Evolutionary conservation across 2,113 vertebrate species (phyloP), one percentile per base, ranked within the genome.

Genomic region (Sigmodon hispidus): DNA sequence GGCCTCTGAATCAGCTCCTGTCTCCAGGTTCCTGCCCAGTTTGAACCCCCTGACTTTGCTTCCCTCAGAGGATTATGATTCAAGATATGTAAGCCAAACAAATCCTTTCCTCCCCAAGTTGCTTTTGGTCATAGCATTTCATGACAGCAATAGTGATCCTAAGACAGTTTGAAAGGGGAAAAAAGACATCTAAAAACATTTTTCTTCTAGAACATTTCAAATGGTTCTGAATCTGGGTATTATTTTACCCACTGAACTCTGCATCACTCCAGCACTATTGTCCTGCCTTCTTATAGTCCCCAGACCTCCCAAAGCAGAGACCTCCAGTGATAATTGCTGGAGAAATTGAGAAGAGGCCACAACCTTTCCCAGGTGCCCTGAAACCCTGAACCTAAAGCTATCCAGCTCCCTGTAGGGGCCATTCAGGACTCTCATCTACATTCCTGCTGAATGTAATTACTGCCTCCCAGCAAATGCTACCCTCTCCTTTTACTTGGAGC

Each of bases 201-300:
- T 59, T 79, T 77, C 65, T 79, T 87, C 52, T 85, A 55, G 84
- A 90, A 22, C 95, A 96, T 96, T 94, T 69, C 89, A 90, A 63
- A 80, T 52, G 50, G 81, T 90, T 79, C 45, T 15, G 50, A 45
- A 69, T 73, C 90, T 84, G 89, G 55, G 24, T 48, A 57, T 59
- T 91, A 45, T 79, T 90, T 90, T 52, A 79, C 16, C 13, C 76
- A 79, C 7, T 45, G 61, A 4, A 4, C 48, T 84, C 13, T 21
- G 29, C 24, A 29, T 61, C 2, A n/a, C 52, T 1, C 11, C 17
- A 45, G 5, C 9, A 17, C 67, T 40, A 19, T n/a, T 29, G 52
- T 59, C 9, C 69, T 22, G 34, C 43, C 61, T 72, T 48, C 26
- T 17, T 45, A 12, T 24, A 43, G 85, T 21, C 50, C 24, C n/a